These are phyloP conservation scores for Poeciliopsis turneri DNA, from an alignment of 2,797 vertebrate species.

Conservation along the genomic window DNA sequence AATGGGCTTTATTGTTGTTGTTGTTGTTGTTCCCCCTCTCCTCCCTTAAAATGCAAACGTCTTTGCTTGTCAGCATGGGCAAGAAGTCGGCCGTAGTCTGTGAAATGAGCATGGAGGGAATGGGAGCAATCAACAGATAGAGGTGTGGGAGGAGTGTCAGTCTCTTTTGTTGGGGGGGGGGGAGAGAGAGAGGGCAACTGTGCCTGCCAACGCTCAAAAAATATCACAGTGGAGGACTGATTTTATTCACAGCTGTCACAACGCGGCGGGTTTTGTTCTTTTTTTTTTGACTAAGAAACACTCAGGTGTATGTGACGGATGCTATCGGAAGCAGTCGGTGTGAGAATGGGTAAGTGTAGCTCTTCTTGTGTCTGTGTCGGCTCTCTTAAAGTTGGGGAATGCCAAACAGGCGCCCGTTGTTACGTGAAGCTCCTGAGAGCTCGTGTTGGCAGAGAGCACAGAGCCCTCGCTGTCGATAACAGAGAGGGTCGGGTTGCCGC, in stretches of 20 bases:
- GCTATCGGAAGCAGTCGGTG: background rate
- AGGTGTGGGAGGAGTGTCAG: constrained; percentile 71
- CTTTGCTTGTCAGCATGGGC: constrained; percentile 36
- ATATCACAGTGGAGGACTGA: constrained; percentile 41
- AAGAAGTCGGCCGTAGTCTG: constrained; percentile 43
- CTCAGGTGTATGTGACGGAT: constrained; percentile 14
- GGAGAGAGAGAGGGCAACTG: background rate
- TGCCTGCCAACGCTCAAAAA: constrained; percentile 52
- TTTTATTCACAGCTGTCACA: constrained; percentile 58
- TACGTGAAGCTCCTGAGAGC: background rate
- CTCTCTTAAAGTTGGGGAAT: constrained; percentile 7
- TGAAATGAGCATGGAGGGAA: constrained; percentile 57
- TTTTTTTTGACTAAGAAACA: constrained; percentile 23
- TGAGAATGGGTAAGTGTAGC: background rate
- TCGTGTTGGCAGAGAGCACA: background rate
- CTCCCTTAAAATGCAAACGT: constrained; percentile 15
- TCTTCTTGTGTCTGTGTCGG: background rate
- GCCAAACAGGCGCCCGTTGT: background rate
- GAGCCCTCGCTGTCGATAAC: constrained; percentile 6
- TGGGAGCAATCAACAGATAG: constrained; percentile 72
- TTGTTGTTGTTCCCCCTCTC: background rate
- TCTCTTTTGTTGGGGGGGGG: constrained; percentile 51
- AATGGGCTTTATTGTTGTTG: background rate
- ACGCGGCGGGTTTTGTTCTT: constrained; percentile 38
- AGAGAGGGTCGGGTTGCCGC: background rate